Base-by-base conservation (phyloP, 2,888 invertebrate species). In the Aphidius colemani region DNA sequence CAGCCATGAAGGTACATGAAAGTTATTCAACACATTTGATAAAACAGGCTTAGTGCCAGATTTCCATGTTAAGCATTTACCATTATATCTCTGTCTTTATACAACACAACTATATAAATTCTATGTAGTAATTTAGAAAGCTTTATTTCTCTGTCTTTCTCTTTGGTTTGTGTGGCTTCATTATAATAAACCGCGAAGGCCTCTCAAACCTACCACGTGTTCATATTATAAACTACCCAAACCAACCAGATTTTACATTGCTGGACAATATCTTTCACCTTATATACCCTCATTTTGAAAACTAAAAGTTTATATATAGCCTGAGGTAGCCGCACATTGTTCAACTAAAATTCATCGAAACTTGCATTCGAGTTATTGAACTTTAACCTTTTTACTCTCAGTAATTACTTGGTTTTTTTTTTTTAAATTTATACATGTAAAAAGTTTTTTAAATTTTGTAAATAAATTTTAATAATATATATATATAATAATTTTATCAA, bases 111-210 rank as follows among this genome's bases (percentile, higher is more conserved):
- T 30, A 30, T 30, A 5, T 30, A 30, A 30, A 30, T 30, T 30
- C 5, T 30, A 30, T 30, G 30, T 30, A 30, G 5, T 30, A 30
- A 30, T 30, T 30, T 30, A 30, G 30, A 30, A 30, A 30, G 30
- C 30, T 30, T 30, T 30, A 30, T 30, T 30, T 30, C 3, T 30
- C 30, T 30, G 3, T 30, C 72, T 69, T 62, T 70, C 66, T 57
- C 59, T 51, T 18, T 11, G 30, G 44, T 51, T 50, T 50, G 49
- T 58, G 46, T 58, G 69, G 59, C 65, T 70, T 71, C 72, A 68
- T 75, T 76, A 76, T 71, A 72, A 76, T 75, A 75, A 76, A 75
- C 74, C 69, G 68, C 70, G 61, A 30, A 30, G 30, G 5, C 41
- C 45, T 18, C 40, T 13, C 9, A 18, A 40, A 18, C 30, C 50